phyloP scores from a whole-genome alignment of 2,113 vertebrate species.

The Tauraco erythrolophus region DNA sequence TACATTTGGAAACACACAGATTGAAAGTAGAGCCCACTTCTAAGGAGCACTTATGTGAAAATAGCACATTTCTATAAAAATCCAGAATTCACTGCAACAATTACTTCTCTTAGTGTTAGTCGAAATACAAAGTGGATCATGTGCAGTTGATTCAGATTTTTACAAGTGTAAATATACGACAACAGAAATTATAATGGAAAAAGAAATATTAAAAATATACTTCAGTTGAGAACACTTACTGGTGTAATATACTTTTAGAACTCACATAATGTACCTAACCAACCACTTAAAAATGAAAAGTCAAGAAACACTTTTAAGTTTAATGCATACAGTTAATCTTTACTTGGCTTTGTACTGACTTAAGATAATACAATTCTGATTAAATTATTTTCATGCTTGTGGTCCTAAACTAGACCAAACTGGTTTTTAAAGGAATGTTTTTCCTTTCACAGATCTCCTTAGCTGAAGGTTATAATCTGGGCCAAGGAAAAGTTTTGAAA shows the following conservation, averaged over 20 bases:
- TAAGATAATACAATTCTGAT: background rate
- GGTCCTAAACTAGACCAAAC: background rate
- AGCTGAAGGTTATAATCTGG: background rate
- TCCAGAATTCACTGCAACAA: background rate
- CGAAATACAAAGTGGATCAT: background rate
- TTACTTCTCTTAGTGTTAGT: background rate
- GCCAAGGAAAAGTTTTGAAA: background rate
- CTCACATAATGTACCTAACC: background rate
- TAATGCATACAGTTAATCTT: background rate
- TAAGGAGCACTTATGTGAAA: background rate
- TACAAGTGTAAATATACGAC: background rate
- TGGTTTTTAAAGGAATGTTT: background rate
- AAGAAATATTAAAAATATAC: background rate
- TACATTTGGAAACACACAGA: background rate
- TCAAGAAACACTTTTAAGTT: background rate
- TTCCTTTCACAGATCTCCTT: background rate
- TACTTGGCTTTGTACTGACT: background rate
- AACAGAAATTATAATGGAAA: background rate
- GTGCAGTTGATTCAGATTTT: background rate
- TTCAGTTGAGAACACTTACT: background rate
- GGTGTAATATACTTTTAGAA: background rate
- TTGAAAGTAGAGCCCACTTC: background rate
- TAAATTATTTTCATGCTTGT: background rate
- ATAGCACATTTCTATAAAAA: background rate
- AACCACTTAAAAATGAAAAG: background rate